phyloP scores from a whole-genome alignment of 2,113 vertebrate species.

The Geococcyx californianus region DNA sequence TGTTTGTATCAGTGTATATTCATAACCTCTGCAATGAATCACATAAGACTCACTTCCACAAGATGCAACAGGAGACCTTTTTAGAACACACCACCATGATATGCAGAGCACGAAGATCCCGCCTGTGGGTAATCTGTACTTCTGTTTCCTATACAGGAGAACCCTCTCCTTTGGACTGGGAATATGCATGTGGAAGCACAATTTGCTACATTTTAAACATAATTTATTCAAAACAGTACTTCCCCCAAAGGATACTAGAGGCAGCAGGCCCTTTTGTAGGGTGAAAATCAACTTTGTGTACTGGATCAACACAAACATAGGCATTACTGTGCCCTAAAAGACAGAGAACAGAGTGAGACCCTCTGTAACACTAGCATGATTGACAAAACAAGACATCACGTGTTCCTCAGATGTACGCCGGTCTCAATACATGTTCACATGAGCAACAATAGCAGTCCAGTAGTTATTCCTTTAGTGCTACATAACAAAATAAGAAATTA shows the following conservation, averaged over 20 bases:
- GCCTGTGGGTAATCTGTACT: neutral
- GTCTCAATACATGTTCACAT: conserved; percentile 20
- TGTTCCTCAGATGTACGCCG: neutral
- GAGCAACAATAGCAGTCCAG: neutral
- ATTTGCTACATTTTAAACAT: neutral
- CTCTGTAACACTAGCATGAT: neutral
- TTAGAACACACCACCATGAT: neutral
- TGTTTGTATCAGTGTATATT: neutral
- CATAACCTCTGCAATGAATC: neutral
- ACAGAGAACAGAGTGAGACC: neutral
- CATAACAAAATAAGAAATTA: conserved; percentile 1
- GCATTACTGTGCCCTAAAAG: neutral
- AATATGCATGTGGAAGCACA: neutral
- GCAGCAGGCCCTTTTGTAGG: neutral
- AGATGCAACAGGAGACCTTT: neutral
- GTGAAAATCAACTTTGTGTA: neutral
- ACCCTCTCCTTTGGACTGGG: neutral
- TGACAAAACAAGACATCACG: neutral
- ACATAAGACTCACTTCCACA: neutral
- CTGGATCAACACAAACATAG: neutral
- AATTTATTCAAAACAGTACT: neutral
- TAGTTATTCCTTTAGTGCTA: neutral
- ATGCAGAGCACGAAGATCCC: neutral
- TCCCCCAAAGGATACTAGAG: neutral
- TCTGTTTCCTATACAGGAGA: neutral